Base-by-base conservation (phyloP, 2,797 vertebrate genomes). In the Eospalax fontanierii region DNA sequence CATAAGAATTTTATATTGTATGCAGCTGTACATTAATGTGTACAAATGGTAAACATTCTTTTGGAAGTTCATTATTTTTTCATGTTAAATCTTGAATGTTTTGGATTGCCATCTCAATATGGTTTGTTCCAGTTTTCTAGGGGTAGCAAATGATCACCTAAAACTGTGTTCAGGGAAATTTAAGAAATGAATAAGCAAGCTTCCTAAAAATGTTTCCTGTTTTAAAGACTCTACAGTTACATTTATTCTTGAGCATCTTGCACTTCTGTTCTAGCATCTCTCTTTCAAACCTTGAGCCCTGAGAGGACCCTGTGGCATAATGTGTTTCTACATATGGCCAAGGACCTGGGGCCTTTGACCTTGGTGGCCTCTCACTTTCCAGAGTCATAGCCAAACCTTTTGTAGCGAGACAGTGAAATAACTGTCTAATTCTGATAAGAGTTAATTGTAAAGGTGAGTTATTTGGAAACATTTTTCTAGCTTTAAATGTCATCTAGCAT, bases 371-470 rank as follows among this genome's bases (percentile, higher is more conserved):
- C 88, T 94, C 54, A 26, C 80, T 90, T 70, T 74, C 46, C 50
- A 76, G 78, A 12, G n/a, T 76, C 91, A 83, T 1, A 65, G 54
- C 59, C 93, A 80, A 43, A 65, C 68, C 73, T 65, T 84, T 73
- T 43, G 15, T 57, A 46, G 59, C 7, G 21, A 38, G 74, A 43
- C 38, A 74, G 50, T 10, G 59, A 95, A 95, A 68, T 93, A 83
- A 85, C 84, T 84, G 43, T 91, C 76, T 93, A 65, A 90, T 94
- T 95, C 76, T 94, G 90, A 98, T 96, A 97, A 92, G 97, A 98
- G 95, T 96, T 97, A 97, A 98, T 94, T 97, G 95, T 95, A 97
- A 97, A 98, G 97, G 97, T 98, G 97, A 97, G 96, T 96, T 98
- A 97, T 93, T 97, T 97, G 97, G 94, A 97, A 97, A 95, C 85